phyloP scores from a whole-genome alignment of 2,113 vertebrate genomes.

The cattle (Bos taurus) region DNA sequence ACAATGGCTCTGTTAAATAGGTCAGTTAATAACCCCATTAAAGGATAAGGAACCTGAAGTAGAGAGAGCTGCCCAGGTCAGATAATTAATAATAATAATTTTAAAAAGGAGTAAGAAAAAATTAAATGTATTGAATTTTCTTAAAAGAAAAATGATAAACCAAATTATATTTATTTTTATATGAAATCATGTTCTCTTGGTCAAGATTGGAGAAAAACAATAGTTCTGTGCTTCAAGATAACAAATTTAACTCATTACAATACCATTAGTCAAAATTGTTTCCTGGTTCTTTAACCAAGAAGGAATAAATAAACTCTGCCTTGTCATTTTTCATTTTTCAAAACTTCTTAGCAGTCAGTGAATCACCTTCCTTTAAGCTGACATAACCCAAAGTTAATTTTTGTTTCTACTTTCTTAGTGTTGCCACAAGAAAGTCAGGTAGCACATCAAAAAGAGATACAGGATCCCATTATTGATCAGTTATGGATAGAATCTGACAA shows the following conservation, averaged over 20 bases:
- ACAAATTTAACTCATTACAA: neutral
- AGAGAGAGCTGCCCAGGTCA: neutral
- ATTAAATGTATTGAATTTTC: neutral
- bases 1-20: neutral
- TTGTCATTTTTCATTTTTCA: constrained; percentile 30
- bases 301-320: neutral
- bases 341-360: neutral
- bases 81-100: neutral
- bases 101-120: neutral
- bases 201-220: neutral
- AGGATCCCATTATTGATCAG: neutral
- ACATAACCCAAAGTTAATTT: neutral
- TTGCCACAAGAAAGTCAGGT: neutral
- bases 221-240: neutral
- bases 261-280: neutral
- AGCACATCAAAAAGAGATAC: neutral
- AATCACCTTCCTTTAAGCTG: neutral
- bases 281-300: neutral
- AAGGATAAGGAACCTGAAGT: neutral
- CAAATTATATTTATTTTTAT: neutral
- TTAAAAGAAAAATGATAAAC: neutral
- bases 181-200: neutral
- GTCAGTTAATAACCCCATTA: neutral
- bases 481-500: neutral
- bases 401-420: neutral